Evolutionary conservation across 2,113 vertebrate genomes (phyloP).

Genomic region (Nibea coibor): DNA sequence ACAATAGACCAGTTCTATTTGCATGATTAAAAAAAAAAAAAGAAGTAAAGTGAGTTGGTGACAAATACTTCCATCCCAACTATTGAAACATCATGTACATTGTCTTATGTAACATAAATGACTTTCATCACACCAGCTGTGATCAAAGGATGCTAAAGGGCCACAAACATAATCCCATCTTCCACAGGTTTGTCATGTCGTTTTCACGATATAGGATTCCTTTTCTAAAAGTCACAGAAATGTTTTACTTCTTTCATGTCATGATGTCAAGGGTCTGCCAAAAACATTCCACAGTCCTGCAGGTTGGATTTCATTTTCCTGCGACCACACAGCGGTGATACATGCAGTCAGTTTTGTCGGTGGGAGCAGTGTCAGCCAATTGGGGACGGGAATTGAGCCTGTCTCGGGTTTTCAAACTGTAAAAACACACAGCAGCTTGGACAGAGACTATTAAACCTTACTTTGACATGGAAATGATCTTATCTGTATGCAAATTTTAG

Average conservation of each 20-base stretch:
- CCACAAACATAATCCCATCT: neutral
- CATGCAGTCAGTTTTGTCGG: neutral
- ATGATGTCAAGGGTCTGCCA: neutral
- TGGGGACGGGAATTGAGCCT: neutral
- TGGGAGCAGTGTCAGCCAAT: neutral
- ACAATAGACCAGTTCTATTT: neutral
- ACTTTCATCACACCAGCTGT: neutral
- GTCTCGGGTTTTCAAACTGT: neutral
- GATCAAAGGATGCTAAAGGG: neutral
- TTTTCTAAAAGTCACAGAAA: neutral
- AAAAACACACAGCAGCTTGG: constrained; percentile 2
- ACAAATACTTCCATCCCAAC: neutral
- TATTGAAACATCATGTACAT: neutral
- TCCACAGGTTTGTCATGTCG: neutral
- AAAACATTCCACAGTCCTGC: neutral
- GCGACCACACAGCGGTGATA: neutral
- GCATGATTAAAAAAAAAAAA: neutral
- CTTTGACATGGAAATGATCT: constrained; percentile 18
- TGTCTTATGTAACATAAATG: neutral
- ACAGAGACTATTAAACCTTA: constrained; percentile 7
- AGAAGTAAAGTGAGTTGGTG: neutral
- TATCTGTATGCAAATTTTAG: constrained; percentile 34
- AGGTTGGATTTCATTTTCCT: neutral
- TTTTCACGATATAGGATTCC: neutral
- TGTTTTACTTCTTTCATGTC: neutral